Evolutionary conservation across 2,888 invertebrate genomes (phyloP), one percentile per base, ranked within the genome.

Genomic region (Pollenia griseotomentosa): DNA sequence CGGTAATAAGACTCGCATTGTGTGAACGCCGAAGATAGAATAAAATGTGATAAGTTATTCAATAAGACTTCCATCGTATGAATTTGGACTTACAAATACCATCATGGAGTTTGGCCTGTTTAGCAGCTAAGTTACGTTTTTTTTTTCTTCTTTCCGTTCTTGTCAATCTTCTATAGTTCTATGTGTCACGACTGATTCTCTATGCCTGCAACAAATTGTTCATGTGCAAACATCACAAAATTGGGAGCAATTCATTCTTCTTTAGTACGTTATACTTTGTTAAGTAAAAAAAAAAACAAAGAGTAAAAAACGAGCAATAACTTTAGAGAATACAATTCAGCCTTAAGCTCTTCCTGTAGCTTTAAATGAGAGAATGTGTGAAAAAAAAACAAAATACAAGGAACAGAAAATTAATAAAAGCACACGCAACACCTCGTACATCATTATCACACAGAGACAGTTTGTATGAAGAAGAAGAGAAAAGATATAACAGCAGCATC

Each of bases 381-480:
- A 42, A 65, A 33, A 75, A 16, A 74, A 82, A 57, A 66, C 68
- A 59, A 46, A 63, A 83, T 79, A 75, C 16, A 48, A 71, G 66
- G 33, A 57, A 70, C 40, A 59, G 12, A 68, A 46, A 73, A 23
- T 7, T 2, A 65, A 23, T 73, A 81, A 65, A 86, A 66, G 57
- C 75, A 65, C 66, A 84, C 80, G 84, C 87, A 87, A 87, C 87
- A 87, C 84, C 87, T 84, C 84, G 78, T 84, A 78, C 51, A 84
- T 82, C 81, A 87, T 81, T 74, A 81, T 81, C 65, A 63, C 83
- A 81, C 75, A 83, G 65, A 83, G 33, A 68, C 77, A 73, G 61
- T 11, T 65, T 55, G 53, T 53, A 33, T 5, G 33, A 44, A 59
- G 74, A 14, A 55, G 73, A 19, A 71, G 55, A 40, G 57, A 55